These are phyloP conservation scores for Cryptus viduatorius DNA, from an alignment of 2,888 invertebrate species.

Conservation along the genomic window DNA sequence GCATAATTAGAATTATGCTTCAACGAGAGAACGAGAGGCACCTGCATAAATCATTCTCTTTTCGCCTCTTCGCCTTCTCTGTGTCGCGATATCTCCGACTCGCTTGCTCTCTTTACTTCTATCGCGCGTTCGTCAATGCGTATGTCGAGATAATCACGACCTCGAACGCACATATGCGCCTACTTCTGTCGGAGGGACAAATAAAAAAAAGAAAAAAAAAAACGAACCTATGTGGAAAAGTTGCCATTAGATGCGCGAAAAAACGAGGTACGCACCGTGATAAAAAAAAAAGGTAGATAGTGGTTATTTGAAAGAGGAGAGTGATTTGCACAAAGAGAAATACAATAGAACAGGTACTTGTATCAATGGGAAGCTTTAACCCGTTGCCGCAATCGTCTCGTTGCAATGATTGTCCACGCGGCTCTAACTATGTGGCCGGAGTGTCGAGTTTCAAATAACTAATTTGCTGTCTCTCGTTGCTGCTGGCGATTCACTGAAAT, in stretches of 20 bases:
- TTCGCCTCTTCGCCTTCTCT: conserved; percentile 71
- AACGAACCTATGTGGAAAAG: not conserved
- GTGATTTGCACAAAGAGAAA: not conserved
- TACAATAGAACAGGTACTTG: not conserved
- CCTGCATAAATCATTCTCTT: conserved; percentile 76
- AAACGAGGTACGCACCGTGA: not conserved
- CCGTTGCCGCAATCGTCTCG: conserved; percentile 40
- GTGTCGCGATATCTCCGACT: conserved; percentile 16
- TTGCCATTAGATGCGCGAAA: not conserved
- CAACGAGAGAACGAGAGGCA: conserved; percentile 70
- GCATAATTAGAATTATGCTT: conserved; percentile 81
- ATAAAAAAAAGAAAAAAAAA: conserved; percentile 9
- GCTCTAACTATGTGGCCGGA: conserved; percentile 1
- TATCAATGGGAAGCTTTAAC: conserved; percentile 25
- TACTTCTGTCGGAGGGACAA: conserved; percentile 6
- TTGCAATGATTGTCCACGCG: conserved; percentile 21
- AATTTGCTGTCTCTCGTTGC: conserved; percentile 56
- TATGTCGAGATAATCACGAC: not conserved
- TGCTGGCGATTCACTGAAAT: conserved; percentile 31
- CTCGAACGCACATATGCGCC: conserved; percentile 15
- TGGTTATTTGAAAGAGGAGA: not conserved
- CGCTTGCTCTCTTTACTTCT: not conserved
- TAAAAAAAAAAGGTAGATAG: not conserved
- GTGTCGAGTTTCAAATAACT: conserved; percentile 62
- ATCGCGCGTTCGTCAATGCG: not conserved